Conservation (phyloP, 2,113 vertebrate genomes). For the Elephas maximus region DNA sequence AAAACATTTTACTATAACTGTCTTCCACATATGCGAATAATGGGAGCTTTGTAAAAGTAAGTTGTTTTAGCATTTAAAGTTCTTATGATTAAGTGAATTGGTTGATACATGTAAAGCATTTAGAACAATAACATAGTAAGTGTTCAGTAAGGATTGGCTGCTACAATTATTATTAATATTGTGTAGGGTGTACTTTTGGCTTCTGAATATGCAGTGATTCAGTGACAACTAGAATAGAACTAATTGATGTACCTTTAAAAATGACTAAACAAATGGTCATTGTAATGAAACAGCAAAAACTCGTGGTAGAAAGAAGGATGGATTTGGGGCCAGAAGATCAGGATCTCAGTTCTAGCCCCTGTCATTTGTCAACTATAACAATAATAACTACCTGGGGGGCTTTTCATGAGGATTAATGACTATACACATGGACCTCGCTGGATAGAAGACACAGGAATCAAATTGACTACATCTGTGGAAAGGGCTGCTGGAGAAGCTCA, state of each 20-base stretch:
- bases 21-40: not conserved
- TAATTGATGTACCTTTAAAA: constrained; percentile 52
- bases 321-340: constrained; percentile 19
- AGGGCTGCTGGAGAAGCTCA: no score
- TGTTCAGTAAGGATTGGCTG: not conserved
- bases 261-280: constrained; percentile 67
- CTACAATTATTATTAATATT: not conserved
- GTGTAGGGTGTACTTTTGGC: not conserved
- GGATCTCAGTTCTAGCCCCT: not conserved
- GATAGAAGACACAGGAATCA: no score
- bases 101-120: not conserved
- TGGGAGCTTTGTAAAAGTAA: not conserved
- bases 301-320: constrained; percentile 10
- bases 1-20: constrained; percentile 14
- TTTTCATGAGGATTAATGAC: not conserved
- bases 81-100: not conserved
- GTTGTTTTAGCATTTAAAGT: constrained; percentile 40
- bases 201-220: constrained; percentile 3
- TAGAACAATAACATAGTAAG: constrained; percentile 19
- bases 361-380: not conserved
- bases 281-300: constrained; percentile 49
- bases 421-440: no score
- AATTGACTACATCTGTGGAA: no score
- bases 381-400: not conserved
- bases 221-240: constrained; percentile 26